Base-by-base conservation (phyloP, 2,888 invertebrate species). In the Arge pagana region DNA sequence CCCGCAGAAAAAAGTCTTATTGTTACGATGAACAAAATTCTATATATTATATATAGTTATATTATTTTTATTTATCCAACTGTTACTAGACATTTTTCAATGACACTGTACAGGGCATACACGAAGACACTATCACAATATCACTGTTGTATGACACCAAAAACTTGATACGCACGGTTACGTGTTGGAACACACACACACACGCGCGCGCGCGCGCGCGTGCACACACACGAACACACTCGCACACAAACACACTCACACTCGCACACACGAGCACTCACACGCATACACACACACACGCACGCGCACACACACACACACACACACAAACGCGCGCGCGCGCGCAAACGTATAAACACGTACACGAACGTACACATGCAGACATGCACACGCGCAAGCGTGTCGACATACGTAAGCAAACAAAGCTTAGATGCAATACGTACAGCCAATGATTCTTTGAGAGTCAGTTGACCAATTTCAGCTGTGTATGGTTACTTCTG, bases 31-130 rank as follows among this genome's bases (percentile, higher is more conserved):
- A 58, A 54, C 57, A 56, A 10, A 30, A 19, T 51, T 52, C 56
- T 50, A 33, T 41, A 50, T 23, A 50, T 62, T 57, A 52, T 49
- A 56, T 58, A 65, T 60, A 64, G 60, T 63, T 63, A 64, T 62
- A 63, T 62, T 68, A 65, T 69, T 71, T 71, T 64, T 68, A 66
- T 68, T 67, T 60, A 67, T 68, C 59, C 59, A 42, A 42, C 42
- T 19, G 19, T 42, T 19, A 18, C 28, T 26, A 26, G 10, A n/a
- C 28, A 30, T 30, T 31, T 23, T 19, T 33, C 23, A 45, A 11
- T 39, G 10, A 39, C 33, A 37, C 11, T 45, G 33, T 45, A 45
- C 45, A 45, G 33, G 45, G 33, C 45, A 33, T 43, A n/a, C n/a
- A 45, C 33, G 45, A 31, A 45, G n/a, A 45, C 35, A 33, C 45